These are phyloP conservation scores for Caenorhabditis sp. DNA, from an alignment of 2,888 invertebrate species.

Conservation along the genomic window DNA sequence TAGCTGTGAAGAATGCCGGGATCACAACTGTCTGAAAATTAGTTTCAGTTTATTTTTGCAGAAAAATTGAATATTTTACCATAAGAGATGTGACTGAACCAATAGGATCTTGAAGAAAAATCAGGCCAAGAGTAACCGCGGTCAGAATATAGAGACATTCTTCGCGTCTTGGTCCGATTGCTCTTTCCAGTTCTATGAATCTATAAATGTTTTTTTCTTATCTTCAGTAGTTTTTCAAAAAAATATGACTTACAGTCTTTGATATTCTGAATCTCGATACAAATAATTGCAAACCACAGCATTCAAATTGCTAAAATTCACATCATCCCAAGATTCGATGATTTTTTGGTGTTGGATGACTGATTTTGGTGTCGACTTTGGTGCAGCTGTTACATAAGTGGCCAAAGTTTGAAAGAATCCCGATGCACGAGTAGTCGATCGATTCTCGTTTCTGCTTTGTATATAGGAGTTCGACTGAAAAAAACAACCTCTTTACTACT, in stretches of 20 bases:
- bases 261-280: constrained; percentile 10
- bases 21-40: constrained; percentile 21
- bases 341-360: constrained; percentile 1
- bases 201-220: constrained; percentile 2
- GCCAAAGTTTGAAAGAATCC: constrained; percentile 35
- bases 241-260: constrained; percentile 12
- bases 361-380: constrained; percentile 11
- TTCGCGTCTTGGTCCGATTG: constrained; percentile 17
- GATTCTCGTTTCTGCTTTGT: too few relatives aligned
- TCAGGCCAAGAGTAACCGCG: background rate
- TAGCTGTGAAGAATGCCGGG: constrained; percentile 19
- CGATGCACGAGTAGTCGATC: too few relatives aligned
- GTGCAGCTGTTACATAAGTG: constrained; percentile 31
- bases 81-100: constrained; percentile 23
- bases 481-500: too few relatives aligned
- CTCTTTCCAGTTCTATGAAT: constrained; percentile 21
- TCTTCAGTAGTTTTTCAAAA: background rate
- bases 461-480: background rate
- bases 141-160: constrained; percentile 18
- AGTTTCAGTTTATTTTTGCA: background rate
- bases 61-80: constrained; percentile 4
- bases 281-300: constrained; percentile 23
- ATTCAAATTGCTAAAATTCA: constrained; percentile 26
- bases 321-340: constrained; percentile 36
- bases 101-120: constrained; percentile 26